Conservation (phyloP, 2,797 vertebrate genomes). For the Loris lydekkerianus region DNA sequence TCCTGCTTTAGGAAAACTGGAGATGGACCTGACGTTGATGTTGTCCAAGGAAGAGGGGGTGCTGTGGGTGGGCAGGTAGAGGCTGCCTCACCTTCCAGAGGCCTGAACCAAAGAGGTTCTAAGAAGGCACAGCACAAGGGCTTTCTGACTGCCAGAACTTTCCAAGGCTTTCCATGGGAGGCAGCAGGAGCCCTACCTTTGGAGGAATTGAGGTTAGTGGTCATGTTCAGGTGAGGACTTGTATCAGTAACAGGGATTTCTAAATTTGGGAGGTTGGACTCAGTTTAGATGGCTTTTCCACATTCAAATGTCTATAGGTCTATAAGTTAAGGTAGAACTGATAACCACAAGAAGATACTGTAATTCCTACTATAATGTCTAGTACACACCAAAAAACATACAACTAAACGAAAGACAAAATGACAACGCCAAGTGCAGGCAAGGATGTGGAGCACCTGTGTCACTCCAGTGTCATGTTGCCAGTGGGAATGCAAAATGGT, state of each 20-base stretch:
- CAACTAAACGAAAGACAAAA: background rate
- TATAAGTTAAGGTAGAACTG: background rate
- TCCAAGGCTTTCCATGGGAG: accelerated
- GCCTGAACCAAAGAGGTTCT: background rate
- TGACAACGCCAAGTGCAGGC: accelerated
- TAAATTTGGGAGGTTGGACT: background rate
- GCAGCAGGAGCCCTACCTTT: background rate
- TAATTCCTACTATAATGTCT: background rate
- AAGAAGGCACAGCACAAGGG: background rate
- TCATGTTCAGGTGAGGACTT: background rate
- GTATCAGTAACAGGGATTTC: too few species aligned
- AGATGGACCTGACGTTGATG: background rate
- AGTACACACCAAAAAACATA: background rate
- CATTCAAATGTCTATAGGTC: background rate
- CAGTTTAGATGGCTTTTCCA: background rate
- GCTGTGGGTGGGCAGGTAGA: accelerated
- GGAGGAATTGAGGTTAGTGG: background rate
- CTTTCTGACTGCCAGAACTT: background rate
- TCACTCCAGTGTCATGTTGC: accelerated
- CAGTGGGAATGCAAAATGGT: background rate
- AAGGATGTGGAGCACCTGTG: accelerated
- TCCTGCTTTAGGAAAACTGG: too few species aligned
- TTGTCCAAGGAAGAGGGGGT: background rate
- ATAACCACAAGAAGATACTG: accelerated
- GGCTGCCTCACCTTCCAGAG: accelerated